Percentiles rank a stretch among this genome's conserved stretches.
Evolutionary conservation across 2,797 vertebrate species (phyloP).

Genomic region (Callimico goeldii): DNA sequence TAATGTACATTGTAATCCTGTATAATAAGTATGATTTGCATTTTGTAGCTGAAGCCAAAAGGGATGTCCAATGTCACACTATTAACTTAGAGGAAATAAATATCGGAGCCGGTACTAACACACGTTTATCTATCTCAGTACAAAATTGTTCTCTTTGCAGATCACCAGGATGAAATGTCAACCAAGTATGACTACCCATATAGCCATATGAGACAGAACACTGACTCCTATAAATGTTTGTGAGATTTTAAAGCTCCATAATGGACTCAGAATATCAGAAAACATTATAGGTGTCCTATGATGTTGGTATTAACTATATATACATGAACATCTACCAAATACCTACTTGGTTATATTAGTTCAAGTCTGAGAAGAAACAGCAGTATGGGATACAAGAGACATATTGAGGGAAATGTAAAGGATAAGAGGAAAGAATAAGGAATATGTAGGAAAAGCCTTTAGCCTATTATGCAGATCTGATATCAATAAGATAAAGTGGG

Average conservation of each 20-base stretch:
- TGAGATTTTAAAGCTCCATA: not conserved
- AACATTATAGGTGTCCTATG: not conserved
- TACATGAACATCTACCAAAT: not conserved
- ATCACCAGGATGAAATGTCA: slow-evolving; percentile 19
- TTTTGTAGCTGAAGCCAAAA: slow-evolving; percentile 27
- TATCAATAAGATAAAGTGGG: not conserved
- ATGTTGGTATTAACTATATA: not conserved
- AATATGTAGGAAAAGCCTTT: not conserved
- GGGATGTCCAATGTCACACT: not conserved
- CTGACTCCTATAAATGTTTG: not conserved
- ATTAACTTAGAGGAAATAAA: not conserved
- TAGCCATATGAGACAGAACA: not conserved
- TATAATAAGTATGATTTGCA: not conserved
- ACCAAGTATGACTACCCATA: not conserved
- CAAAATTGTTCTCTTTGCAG: not conserved
- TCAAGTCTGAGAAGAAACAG: not conserved
- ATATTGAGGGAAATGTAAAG: not conserved
- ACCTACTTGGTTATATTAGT: not conserved
- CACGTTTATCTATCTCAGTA: not conserved
- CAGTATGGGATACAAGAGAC: not conserved
- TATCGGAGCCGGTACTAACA: not conserved
- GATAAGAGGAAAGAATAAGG: not conserved
- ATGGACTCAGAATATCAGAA: slow-evolving; percentile 10
- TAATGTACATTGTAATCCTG: not conserved
- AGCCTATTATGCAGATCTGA: not conserved